A percentile compares a stretch with the other conserved stretches of the same genome.
Evolutionary conservation across 2,797 vertebrate genomes (phyloP).

Genomic region (Avahi laniger): DNA sequence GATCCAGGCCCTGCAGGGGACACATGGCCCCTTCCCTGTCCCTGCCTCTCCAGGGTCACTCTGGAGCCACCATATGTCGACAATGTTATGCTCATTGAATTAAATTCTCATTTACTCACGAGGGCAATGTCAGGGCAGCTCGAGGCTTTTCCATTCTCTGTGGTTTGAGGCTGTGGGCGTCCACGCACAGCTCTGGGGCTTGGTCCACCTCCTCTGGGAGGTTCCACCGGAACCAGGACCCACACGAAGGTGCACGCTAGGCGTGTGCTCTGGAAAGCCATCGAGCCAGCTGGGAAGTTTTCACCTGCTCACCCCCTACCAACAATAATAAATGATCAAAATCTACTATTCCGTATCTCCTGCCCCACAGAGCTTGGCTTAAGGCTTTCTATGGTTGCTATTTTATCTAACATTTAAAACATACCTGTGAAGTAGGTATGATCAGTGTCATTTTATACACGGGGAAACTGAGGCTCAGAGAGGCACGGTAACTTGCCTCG

Average conservation of each 20-base stretch:
- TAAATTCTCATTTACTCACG: not conserved
- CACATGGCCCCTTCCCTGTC: rapidly evolving
- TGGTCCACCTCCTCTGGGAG: not conserved
- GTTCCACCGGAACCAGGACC: not conserved
- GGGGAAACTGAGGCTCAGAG: not conserved
- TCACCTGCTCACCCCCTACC: too few relatives aligned
- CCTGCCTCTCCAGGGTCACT: not conserved
- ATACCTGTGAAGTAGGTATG: not conserved
- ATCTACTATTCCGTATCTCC: not conserved
- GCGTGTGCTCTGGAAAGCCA: not conserved
- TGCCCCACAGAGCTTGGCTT: not conserved
- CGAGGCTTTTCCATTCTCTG: not conserved
- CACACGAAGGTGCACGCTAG: not conserved
- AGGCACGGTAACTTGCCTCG: not conserved
- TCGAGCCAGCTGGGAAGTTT: rapidly evolving
- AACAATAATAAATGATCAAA: not conserved
- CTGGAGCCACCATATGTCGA: not conserved
- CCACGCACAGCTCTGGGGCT: not conserved
- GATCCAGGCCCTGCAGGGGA: rapidly evolving
- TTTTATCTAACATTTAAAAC: not conserved
- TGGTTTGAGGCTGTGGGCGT: rapidly evolving
- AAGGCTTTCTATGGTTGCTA: not conserved
- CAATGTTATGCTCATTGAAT: not conserved
- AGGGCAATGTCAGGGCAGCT: not conserved
- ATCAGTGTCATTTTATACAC: not conserved